Base-by-base conservation (phyloP, 2,888 invertebrate species). In the Tipula helvola region DNA sequence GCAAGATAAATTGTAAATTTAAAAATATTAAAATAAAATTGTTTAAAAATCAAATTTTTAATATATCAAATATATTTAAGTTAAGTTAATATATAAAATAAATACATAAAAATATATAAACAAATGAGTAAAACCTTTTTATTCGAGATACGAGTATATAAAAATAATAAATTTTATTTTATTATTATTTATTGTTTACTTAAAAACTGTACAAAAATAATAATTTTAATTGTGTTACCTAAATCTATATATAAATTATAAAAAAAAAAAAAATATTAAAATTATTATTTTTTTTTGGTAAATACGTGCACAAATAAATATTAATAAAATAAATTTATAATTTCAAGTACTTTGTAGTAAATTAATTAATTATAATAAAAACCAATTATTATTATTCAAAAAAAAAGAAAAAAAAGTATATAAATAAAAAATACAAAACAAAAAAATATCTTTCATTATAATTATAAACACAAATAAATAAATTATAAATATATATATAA, bases 151-250 rank as follows among this genome's bases (percentile, higher is more conserved):
- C 10, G 28, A 28, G 28, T 10, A 71, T 28, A 71, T 71, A 28
- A 3, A 28, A 8, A 28, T 28, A 28, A 28, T 28, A 57, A 18
- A 28, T 71, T 71, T 71, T 71, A 71, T 71, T 71, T 71, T 71
- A 18, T 71, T 71, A 71, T 71, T 71, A 71, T 71, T 71, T 71
- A 71, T 71, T 71, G 10, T 71, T 28, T 71, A 12, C 7, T 10
- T n/a, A 52, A 71, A 71, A 71, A 10, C 28, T 71, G 12, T 28
- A 71, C 28, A 28, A 28, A 28, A 71, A 71, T 28, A 71, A 71
- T 71, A 71, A 71, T 71, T 71, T 71, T 71, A 71, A 71, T 71
- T 71, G 71, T 71, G 71, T 71, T 71, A 71, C 71, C 71, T 71
- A 71, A 28, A 71, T 71, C 28, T 28, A 18, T 71, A 28, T 71